Base-by-base conservation (phyloP, 2,113 vertebrate genomes). In the Panthera uncia region DNA sequence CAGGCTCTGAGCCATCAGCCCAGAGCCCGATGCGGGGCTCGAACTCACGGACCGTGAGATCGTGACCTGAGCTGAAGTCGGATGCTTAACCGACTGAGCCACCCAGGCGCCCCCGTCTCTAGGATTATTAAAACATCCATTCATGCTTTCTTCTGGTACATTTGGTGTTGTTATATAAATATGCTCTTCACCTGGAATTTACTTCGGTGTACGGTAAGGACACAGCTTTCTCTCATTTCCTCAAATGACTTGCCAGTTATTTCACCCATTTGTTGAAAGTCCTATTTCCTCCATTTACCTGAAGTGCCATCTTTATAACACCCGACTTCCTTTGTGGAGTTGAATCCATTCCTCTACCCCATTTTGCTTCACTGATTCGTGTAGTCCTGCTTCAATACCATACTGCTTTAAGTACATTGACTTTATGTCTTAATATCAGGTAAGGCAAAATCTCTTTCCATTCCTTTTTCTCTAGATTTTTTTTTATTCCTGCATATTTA, bases 391-490 rank as follows among this genome's bases (percentile, higher is more conserved):
- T 91, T 95, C 21, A 45, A 19, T 85, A 82, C 31, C 61, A 80
- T 57, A 85, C 13, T 94, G 50, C 21, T 73, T 93, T 79, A 87
- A 94, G 73, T 88, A 78, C 12, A 3, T 15, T 66, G 65, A 48
- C 50, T 94, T 97, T 79, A 55, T 71, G 36, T 73, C 71, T 89
- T 83, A 73, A 83, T 81, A 94, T 85, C 48, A 91, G n/a, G 31
- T 66, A 89, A 89, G 25, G 27, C 38, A 11, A 88, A 92, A 88
- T 91, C 29, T 29, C 41, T 93, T 85, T 93, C 76, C 81, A 65
- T 73, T 80, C n/a, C 57, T 65, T 68, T 69, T 52, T 68, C 14
- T 15, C 33, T 48, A 36, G 65, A 31, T 57, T 63, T 87, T 36
- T 93, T 55, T 45, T 45, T 36, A 89, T 66, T 93, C 7, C 31